phyloP scores from a whole-genome alignment of 2,888 invertebrate genomes.

The Chaitophorus viminalis region DNA sequence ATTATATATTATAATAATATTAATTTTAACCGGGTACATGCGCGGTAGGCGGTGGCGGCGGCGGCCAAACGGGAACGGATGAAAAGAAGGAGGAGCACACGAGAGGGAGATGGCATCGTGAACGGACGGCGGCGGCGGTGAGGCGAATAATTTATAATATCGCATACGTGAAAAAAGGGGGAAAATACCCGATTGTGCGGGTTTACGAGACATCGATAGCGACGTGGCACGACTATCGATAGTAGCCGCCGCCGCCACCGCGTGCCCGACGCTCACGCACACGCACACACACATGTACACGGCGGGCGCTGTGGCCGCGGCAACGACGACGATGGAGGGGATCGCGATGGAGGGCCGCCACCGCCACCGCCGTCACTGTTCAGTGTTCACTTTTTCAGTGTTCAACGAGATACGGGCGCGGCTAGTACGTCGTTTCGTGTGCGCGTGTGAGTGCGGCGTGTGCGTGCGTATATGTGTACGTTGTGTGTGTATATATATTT shows the following conservation, averaged over 20 bases:
- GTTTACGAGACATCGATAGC: constrained; percentile 3
- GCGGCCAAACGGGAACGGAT: too few species aligned
- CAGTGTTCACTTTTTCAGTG: too few species aligned
- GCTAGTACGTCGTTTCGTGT: constrained; percentile 16
- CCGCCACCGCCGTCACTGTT: not conserved
- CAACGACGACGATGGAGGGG: constrained; percentile 14
- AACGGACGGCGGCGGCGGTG: not conserved
- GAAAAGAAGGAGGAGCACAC: too few species aligned
- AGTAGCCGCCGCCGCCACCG: constrained; percentile 18
- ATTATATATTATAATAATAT: too few species aligned
- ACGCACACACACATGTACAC: not conserved
- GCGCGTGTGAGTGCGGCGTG: constrained; percentile 67
- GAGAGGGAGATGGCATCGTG: not conserved
- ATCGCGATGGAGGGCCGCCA: constrained; percentile 12
- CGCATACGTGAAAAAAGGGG: constrained; percentile 8
- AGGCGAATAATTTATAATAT: constrained; percentile 18
- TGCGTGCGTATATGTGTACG: constrained; percentile 19
- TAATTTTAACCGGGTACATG: not conserved
- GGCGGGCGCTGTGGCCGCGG: not conserved
- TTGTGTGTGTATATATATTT: not conserved
- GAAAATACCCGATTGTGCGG: constrained; percentile 36
- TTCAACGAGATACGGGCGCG: constrained; percentile 60
- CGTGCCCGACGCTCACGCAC: constrained; percentile 7
- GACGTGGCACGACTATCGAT: constrained; percentile 44
- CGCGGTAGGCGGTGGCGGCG: not conserved